These are phyloP conservation scores for Eulacestoma nigropectus DNA, from an alignment of 2,113 vertebrate species.

Conservation along the genomic window DNA sequence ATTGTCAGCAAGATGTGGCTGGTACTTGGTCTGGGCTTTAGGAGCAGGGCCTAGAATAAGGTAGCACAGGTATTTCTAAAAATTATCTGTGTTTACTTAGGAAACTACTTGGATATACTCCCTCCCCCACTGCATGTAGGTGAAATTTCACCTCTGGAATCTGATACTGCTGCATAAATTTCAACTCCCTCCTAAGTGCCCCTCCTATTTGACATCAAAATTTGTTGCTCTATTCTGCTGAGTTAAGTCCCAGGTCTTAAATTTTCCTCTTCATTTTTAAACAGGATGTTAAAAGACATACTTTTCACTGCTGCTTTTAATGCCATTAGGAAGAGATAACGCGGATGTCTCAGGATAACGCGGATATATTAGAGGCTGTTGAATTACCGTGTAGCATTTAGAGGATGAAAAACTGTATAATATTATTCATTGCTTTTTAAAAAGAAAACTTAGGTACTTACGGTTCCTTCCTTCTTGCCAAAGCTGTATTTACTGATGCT, in stretches of 20 bases:
- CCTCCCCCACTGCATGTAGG: not conserved
- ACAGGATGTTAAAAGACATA: not conserved
- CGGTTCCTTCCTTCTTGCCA: not conserved
- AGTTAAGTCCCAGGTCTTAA: not conserved
- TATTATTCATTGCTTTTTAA: not conserved
- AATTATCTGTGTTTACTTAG: not conserved
- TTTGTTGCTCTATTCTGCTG: not conserved
- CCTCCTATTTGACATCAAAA: not conserved
- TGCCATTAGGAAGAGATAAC: not conserved
- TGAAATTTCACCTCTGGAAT: conserved; percentile 26
- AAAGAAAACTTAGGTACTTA: not conserved
- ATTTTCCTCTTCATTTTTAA: not conserved
- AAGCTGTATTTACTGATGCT: not conserved
- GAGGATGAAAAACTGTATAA: not conserved
- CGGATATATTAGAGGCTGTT: not conserved
- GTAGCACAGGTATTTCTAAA: not conserved
- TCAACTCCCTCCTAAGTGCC: not conserved
- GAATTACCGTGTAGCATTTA: not conserved
- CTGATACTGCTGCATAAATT: not conserved
- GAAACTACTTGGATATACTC: not conserved
- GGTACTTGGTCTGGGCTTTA: fast-evolving
- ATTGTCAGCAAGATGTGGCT: not conserved
- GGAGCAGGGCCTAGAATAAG: not conserved
- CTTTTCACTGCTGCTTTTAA: not conserved
- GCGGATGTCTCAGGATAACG: not conserved